These are phyloP conservation scores for Temnothorax rugatulus DNA, from an alignment of 2,888 invertebrate genomes.

Conservation along the genomic window DNA sequence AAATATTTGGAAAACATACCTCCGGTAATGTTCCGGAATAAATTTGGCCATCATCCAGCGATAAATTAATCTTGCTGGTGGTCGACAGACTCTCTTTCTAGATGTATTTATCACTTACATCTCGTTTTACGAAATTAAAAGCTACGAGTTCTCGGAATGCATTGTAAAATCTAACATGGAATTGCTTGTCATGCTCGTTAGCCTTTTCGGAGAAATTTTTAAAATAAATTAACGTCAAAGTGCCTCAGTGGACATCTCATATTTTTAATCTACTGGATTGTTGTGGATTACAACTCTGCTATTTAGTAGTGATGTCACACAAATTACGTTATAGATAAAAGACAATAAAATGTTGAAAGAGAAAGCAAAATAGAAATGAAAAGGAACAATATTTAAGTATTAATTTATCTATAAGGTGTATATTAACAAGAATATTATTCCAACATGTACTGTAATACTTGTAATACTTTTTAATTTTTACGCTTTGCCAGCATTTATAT, in stretches of 20 bases:
- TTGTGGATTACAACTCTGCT: not conserved
- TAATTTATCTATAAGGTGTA: not conserved
- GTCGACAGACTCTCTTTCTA: not conserved
- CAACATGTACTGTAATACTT: not conserved
- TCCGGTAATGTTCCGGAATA: not conserved
- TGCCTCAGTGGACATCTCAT: not conserved
- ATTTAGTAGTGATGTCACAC: not conserved
- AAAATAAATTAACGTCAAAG: slow-evolving; percentile 17
- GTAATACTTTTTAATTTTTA: not conserved
- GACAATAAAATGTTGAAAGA: slow-evolving; percentile 13
- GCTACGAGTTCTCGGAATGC: slow-evolving; percentile 17
- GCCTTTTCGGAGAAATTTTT: slow-evolving; percentile 10
- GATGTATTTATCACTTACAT: slow-evolving; percentile 19
- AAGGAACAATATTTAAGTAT: not conserved
- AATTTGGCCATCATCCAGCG: not conserved
- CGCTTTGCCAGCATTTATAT: not conserved
- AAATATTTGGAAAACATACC: not conserved
- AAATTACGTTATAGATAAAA: not conserved
- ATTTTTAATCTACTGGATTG: not conserved
- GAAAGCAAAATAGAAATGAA: not conserved
- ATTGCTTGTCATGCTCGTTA: slow-evolving; percentile 9
- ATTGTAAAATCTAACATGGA: slow-evolving; percentile 26
- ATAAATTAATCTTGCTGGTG: slow-evolving; percentile 28
- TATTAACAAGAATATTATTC: not conserved
- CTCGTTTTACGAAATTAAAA: slow-evolving; percentile 16